Conservation (phyloP, 2,888 invertebrate species). For the Campaea margaritaria region DNA sequence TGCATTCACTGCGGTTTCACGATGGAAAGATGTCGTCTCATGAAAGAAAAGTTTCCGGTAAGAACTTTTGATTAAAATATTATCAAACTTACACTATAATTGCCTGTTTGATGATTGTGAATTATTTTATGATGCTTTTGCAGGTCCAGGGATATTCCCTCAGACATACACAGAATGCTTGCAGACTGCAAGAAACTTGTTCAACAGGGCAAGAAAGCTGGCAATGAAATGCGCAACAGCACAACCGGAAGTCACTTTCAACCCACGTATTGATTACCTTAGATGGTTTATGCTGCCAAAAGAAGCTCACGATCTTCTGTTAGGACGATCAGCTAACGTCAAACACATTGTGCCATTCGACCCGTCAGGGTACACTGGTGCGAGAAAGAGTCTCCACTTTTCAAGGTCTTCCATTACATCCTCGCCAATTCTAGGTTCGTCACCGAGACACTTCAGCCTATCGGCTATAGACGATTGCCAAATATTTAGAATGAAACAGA, state of each 20-base stretch:
- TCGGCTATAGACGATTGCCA: conserved; percentile 87
- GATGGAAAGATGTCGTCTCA: conserved; percentile 91
- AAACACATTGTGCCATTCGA: conserved; percentile 91
- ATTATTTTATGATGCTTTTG: conserved; percentile 38
- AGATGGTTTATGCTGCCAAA: conserved; percentile 96
- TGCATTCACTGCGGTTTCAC: conserved; percentile 90
- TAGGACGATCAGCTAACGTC: conserved; percentile 90
- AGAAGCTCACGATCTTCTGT: conserved; percentile 91
- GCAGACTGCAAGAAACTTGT: conserved; percentile 91
- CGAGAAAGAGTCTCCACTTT: conserved; percentile 75
- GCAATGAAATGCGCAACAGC: conserved; percentile 90
- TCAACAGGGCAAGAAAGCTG: conserved; percentile 90
- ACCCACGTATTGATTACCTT: conserved; percentile 87
- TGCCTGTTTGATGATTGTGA: conserved; percentile 1
- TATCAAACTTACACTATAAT: neutral
- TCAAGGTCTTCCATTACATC: conserved; percentile 70
- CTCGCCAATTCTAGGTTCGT: conserved; percentile 82
- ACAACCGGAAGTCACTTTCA: conserved; percentile 90
- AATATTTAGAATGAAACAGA: conserved; percentile 76
- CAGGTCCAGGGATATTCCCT: conserved; percentile 89
- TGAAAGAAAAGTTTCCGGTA: conserved; percentile 88
- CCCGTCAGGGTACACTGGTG: conserved; percentile 85
- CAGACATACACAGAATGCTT: conserved; percentile 91
- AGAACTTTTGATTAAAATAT: conserved; percentile 33
- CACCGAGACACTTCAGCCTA: conserved; percentile 88